Conservation (phyloP, 2,888 invertebrate species). For the Meteorus cinctellus region DNA sequence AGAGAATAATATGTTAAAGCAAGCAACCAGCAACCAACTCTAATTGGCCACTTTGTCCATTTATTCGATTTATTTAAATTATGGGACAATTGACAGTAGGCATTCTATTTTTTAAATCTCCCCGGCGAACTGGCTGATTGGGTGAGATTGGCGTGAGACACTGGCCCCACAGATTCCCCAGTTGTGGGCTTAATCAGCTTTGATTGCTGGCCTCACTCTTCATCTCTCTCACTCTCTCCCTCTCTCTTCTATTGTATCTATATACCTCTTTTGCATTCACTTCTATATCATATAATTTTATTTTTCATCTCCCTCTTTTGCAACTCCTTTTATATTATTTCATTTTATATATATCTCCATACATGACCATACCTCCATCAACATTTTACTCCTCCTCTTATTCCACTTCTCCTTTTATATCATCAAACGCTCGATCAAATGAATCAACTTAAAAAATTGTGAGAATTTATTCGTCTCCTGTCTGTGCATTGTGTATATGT, state of each 20-base stretch:
- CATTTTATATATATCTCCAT: neutral
- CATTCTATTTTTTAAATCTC: constrained; percentile 74
- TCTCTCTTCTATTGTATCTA: constrained; percentile 32
- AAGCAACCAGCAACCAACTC: constrained; percentile 70
- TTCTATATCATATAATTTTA: constrained; percentile 29
- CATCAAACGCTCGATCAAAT: constrained; percentile 6
- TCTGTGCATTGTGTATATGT: neutral
- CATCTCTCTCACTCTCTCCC: constrained; percentile 50
- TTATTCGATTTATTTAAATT: constrained; percentile 74
- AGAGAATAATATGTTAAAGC: constrained; percentile 58
- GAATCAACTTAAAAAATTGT: constrained; percentile 7
- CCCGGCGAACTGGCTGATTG: constrained; percentile 72
- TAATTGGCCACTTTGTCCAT: constrained; percentile 74
- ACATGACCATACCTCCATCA: constrained; percentile 14
- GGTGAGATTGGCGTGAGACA: constrained; percentile 74
- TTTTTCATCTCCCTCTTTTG: constrained; percentile 28
- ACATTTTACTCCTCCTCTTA: neutral
- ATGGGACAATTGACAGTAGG: constrained; percentile 74
- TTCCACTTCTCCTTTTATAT: neutral
- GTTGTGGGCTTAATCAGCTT: constrained; percentile 74
- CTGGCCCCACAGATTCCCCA: constrained; percentile 74
- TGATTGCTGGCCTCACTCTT: constrained; percentile 68
- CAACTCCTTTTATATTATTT: constrained; percentile 26
- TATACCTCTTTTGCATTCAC: constrained; percentile 5
- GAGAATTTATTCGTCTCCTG: neutral